A percentile compares a stretch with the other conserved stretches of the same genome.
Conservation (phyloP, 2,113 vertebrate genomes). For the Synchiropus splendidus region DNA sequence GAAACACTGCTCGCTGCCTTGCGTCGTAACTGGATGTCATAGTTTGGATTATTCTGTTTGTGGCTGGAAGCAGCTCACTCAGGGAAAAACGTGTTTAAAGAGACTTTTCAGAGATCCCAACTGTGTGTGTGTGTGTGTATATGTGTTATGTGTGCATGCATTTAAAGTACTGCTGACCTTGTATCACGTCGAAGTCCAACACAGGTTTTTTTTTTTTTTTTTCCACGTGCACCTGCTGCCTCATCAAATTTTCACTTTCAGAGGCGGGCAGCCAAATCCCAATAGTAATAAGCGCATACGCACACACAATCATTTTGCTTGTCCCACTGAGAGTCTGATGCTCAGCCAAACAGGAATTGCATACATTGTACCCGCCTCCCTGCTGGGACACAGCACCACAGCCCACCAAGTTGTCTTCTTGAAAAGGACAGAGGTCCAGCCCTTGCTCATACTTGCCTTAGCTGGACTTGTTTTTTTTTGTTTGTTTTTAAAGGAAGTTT, state of each 20-base stretch:
- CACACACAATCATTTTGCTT: constrained; percentile 20
- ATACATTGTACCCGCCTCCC: constrained; percentile 36
- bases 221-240: constrained; percentile 33
- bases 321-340: constrained; percentile 55
- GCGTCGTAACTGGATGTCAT: too few relatives aligned
- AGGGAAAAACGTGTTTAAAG: constrained; percentile 1
- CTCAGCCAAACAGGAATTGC: constrained; percentile 59
- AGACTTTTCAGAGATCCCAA: constrained; percentile 25
- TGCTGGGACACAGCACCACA: constrained; percentile 31
- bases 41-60: constrained; percentile 4
- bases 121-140: constrained; percentile 8
- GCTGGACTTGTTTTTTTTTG: constrained; percentile 11
- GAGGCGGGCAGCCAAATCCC: constrained; percentile 2
- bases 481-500: too few relatives aligned
- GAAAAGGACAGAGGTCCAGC: constrained; percentile 13
- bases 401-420: not conserved
- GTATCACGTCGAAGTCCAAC: constrained; percentile 23
- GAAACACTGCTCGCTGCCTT: not conserved
- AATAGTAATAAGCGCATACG: not conserved
- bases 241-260: constrained; percentile 40
- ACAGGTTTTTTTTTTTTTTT: constrained; percentile 23
- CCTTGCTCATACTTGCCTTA: constrained; percentile 24
- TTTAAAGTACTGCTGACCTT: constrained; percentile 37
- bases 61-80: not conserved
- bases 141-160: not conserved